Percentiles rank a stretch among this genome's conserved stretches.
Evolutionary conservation across 2,888 invertebrate species (phyloP).

Genomic region (Zootermopsis nevadensis): DNA sequence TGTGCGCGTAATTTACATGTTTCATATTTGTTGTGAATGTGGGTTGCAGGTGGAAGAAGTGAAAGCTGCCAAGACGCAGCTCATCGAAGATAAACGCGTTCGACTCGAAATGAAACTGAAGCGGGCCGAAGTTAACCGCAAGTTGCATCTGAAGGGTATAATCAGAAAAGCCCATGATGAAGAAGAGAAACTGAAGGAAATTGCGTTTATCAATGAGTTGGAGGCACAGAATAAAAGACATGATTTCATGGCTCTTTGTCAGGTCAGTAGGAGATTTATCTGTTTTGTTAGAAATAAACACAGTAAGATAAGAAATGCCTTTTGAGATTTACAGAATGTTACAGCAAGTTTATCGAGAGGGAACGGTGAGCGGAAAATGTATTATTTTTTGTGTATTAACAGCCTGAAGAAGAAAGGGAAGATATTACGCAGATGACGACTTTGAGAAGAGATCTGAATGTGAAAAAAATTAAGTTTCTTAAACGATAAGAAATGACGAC

Average conservation of each 20-base stretch:
- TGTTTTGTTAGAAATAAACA: too few relatives aligned
- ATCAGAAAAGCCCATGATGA: constrained; percentile 97
- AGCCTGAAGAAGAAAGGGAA: too few relatives aligned
- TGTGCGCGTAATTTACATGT: too few relatives aligned
- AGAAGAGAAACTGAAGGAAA: constrained; percentile 95
- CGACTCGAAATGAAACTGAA: constrained; percentile 81
- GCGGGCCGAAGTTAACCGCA: constrained; percentile 92
- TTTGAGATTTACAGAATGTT: not conserved
- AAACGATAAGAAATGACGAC: too few relatives aligned
- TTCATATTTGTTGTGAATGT: too few relatives aligned
- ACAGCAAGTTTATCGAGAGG: too few relatives aligned
- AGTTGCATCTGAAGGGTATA: constrained; percentile 82
- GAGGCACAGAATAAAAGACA: constrained; percentile 94
- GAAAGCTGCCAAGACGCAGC: constrained; percentile 82
- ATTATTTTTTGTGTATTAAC: too few relatives aligned
- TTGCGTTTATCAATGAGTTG: constrained; percentile 95
- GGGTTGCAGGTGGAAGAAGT: constrained; percentile 67
- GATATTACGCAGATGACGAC: too few relatives aligned
- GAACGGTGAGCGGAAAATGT: too few relatives aligned
- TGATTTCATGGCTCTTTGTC: constrained; percentile 87
- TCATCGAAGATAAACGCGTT: constrained; percentile 80
- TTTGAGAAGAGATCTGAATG: too few relatives aligned
- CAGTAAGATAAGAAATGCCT: not conserved
- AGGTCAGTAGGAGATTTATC: constrained; percentile 61
- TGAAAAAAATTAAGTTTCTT: too few relatives aligned